A percentile compares a stretch with the other conserved stretches of the same genome.
Conservation (phyloP, 37 sponge, comb jelly and placozoan species). For the Aphrocallistes beatrix region DNA sequence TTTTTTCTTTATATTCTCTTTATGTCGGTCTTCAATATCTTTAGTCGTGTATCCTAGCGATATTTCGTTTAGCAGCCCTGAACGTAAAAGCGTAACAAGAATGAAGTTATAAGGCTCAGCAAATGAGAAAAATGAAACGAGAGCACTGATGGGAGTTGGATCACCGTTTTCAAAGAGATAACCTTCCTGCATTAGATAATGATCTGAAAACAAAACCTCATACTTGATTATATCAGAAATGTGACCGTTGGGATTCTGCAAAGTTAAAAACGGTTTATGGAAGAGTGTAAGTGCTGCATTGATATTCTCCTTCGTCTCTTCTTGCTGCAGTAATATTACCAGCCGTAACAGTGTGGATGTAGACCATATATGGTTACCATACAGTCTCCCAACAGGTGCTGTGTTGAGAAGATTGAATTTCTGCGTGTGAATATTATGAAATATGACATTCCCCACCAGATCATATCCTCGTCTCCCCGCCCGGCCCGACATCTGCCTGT, state of each 20-base stretch:
- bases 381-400: not conserved
- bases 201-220: conserved; percentile 7
- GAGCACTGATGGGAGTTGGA: not conserved
- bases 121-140: not conserved
- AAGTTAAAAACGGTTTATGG: not conserved
- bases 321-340: not conserved
- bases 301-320: conserved; percentile 18
- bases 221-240: not conserved
- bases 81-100: not conserved
- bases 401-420: not conserved
- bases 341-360: not conserved
- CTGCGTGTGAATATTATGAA: not conserved
- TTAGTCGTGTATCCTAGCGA: not conserved
- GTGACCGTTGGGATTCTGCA: not conserved
- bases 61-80: not conserved
- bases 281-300: not conserved
- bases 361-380: conserved; percentile 8
- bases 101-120: conserved; percentile 2
- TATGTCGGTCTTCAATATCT: not conserved
- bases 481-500: conserved; percentile 10
- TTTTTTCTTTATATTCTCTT: not conserved
- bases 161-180: not conserved
- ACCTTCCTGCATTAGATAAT: not conserved
- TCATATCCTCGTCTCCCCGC: not conserved
- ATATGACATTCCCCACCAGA: conserved; percentile 3